phyloP scores from a whole-genome alignment of 1,140 invertebrate genomes.

The Pseudomyrmex cubaensis region DNA sequence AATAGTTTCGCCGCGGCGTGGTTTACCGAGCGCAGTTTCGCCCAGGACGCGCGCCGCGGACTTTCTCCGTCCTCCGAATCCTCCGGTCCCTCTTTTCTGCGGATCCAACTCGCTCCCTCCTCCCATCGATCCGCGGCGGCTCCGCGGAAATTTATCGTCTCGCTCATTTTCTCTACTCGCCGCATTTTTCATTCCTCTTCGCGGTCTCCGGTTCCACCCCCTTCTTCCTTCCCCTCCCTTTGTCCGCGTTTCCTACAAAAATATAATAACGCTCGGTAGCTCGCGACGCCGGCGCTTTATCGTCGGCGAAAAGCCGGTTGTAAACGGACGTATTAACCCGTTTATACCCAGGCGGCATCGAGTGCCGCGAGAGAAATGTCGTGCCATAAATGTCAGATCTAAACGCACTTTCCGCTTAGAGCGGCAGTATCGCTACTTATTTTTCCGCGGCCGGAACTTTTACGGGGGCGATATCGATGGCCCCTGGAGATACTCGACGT shows the following conservation, averaged over 20 bases:
- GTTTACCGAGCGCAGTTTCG: slow-evolving; percentile 39
- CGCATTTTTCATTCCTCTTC: slow-evolving; percentile 50
- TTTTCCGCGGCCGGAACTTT: slow-evolving; percentile 37
- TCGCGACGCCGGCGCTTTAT: slow-evolving; percentile 38
- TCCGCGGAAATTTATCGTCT: slow-evolving; percentile 50
- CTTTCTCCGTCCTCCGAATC: slow-evolving; percentile 28
- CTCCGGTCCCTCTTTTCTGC: not conserved
- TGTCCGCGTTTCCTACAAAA: slow-evolving; percentile 17
- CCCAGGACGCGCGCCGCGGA: not conserved
- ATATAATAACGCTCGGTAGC: slow-evolving; percentile 52
- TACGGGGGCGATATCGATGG: slow-evolving; percentile 36
- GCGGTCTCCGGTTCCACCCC: not conserved
- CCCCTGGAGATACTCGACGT: not conserved
- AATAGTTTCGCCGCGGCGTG: slow-evolving; percentile 42
- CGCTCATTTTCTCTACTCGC: slow-evolving; percentile 52
- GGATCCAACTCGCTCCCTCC: slow-evolving; percentile 17
- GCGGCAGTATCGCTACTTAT: slow-evolving; percentile 41
- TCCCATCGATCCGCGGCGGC: slow-evolving; percentile 37
- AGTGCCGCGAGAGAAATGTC: slow-evolving; percentile 54
- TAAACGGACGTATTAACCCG: slow-evolving; percentile 61
- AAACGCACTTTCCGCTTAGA: slow-evolving; percentile 60
- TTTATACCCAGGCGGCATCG: slow-evolving; percentile 55
- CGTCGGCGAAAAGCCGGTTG: slow-evolving; percentile 53
- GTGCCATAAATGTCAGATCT: slow-evolving; percentile 56
- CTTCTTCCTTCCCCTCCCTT: slow-evolving; percentile 37